A percentile compares a stretch with the other conserved stretches of the same genome.
phyloP scores from a whole-genome alignment of 2,113 vertebrate species.

The Oreochromis niloticus region DNA sequence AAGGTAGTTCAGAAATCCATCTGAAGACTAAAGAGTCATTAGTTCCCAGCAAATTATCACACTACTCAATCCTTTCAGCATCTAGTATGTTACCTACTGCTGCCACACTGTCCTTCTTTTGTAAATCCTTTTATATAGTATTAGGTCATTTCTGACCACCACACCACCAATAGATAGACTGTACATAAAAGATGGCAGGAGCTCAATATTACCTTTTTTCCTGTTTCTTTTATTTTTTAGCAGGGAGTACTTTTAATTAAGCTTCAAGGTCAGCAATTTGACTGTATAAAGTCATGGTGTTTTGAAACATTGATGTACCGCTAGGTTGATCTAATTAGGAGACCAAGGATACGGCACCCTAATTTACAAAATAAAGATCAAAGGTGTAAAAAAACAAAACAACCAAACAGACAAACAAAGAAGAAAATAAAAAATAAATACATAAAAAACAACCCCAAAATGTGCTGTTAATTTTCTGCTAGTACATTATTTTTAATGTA shows the following conservation, averaged over 20 bases:
- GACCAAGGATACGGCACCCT: not conserved
- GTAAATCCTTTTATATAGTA: not conserved
- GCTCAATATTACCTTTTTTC: not conserved
- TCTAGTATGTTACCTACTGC: not conserved
- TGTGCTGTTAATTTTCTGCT: not conserved
- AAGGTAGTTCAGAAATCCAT: not conserved
- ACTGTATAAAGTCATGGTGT: not conserved
- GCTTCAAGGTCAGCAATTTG: not conserved
- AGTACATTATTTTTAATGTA: not conserved
- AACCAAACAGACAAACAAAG: not conserved
- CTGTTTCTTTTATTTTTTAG: not conserved
- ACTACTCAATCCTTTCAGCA: not conserved
- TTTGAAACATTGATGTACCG: not conserved
- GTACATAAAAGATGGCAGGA: not conserved
- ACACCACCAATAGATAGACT: not conserved
- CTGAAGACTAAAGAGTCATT: not conserved
- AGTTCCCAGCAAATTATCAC: not conserved
- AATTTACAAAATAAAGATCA: not conserved
- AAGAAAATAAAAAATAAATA: not conserved
- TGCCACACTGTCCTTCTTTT: not conserved
- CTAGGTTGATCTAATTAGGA: not conserved
- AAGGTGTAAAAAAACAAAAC: not conserved
- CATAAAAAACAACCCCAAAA: not conserved
- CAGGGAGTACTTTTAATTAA: not conserved
- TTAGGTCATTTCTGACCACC: not conserved